Base-by-base conservation (phyloP, 2,797 vertebrate genomes). In the Hozukius guyotensis region DNA sequence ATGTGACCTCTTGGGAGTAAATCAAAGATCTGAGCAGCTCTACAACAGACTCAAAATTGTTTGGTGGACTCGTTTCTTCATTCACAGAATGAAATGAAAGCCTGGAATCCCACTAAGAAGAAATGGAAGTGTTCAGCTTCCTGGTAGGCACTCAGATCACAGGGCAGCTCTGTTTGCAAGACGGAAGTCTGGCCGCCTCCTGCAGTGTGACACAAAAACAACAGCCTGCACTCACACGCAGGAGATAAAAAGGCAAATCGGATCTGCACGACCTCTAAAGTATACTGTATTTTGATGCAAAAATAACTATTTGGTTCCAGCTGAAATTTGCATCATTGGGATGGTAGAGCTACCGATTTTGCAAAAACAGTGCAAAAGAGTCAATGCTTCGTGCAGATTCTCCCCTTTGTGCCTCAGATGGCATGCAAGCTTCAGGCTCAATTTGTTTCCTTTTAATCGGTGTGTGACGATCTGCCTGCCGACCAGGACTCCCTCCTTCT, bases 381-480 rank as follows among this genome's bases (percentile, higher is more conserved):
- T 13, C 42, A 64, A 62, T 46, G 53, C 60, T 72, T 78, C 68
- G 63, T 32, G 29, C 61, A 72, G 74, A 83, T 84, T 74, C 22
- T 69, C 66, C 42, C 49, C 32, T 89, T 64, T 84, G 77, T 80
- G 60, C 71, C 72, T 79, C 57, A 78, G 83, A 91, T 57, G 71
- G 71, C 69, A 84, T 60, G 71, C 78, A 80, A 84, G 71, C 80
- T 87, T 49, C 71, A 46, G 72, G 72, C 76, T 81, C 81, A 61
- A 81, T 90, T 93, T 87, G 83, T 91, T 94, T 92, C 73, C 78
- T 90, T 94, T 91, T 92, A 92, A 94, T 90, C 86, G 69, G 81
- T 75, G 68, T 84, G 84, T 80, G 87, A 94, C 78, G 65, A 89
- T 87, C 70, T 81, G 83, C 87, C 83, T 89, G 79, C 89, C 87